These are phyloP conservation scores for Heliconius congener DNA, from an alignment of 1,140 invertebrate genomes.

Conservation along the genomic window DNA sequence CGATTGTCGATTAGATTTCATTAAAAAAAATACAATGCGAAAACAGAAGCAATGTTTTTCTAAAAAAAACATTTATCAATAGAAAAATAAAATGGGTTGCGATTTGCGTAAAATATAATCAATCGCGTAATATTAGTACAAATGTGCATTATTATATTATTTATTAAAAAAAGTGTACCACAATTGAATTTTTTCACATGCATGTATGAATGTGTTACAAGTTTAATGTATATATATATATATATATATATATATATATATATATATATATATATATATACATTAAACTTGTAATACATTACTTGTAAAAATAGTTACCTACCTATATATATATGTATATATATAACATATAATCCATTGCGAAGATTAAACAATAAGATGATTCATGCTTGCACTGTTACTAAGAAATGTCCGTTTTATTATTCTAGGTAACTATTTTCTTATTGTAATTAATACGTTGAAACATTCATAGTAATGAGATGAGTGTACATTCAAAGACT, in stretches of 20 bases:
- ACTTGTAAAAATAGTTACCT: not conserved
- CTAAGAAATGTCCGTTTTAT: conserved; percentile 3
- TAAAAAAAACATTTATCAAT: not conserved
- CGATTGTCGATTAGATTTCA: conserved; percentile 44
- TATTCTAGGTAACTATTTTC: conserved; percentile 14
- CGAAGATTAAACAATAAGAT: conserved; percentile 16
- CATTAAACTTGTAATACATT: no score
- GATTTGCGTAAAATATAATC: not conserved
- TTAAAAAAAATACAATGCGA: not conserved
- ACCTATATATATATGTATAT: no score
- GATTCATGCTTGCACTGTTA: conserved; percentile 28
- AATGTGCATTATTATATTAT: not conserved
- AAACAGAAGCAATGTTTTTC: not conserved
- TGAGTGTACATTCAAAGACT: not conserved
- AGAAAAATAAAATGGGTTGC: not conserved
- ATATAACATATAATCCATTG: not conserved
- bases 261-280: no score
- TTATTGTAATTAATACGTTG: conserved; percentile 14
- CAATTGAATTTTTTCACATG: not conserved
- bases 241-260: no score
- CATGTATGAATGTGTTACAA: not conserved
- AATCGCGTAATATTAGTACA: not conserved
- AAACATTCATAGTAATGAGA: not conserved
- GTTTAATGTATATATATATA: not conserved
- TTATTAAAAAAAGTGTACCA: not conserved